Conservation (phyloP, 2,113 vertebrate species). For the Rattus rattus region DNA sequence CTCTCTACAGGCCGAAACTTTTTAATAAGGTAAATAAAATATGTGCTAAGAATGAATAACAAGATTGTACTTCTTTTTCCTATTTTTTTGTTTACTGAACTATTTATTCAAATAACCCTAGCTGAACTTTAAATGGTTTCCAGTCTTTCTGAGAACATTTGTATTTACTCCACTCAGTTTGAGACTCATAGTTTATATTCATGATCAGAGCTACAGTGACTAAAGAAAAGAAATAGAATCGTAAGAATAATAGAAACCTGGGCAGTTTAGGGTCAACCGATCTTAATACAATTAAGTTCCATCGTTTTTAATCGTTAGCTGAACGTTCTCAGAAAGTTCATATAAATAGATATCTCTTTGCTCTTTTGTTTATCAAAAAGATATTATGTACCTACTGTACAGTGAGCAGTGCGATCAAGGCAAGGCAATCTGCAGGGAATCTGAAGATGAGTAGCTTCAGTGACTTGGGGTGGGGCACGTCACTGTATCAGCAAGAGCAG, state of each 20-base stretch:
- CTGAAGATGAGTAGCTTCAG: background rate
- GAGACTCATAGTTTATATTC: slow-evolving; percentile 31
- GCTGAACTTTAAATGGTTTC: slow-evolving; percentile 32
- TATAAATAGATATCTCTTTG: background rate
- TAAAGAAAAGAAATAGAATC: background rate
- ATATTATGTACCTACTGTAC: background rate
- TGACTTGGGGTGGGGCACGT: background rate
- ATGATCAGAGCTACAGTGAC: background rate
- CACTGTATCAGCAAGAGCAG: background rate
- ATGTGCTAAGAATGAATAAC: background rate
- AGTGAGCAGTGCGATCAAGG: background rate
- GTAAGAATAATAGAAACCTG: background rate
- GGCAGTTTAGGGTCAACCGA: background rate
- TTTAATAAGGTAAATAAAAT: slow-evolving; percentile 46
- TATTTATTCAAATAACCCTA: background rate
- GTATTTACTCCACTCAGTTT: slow-evolving; percentile 23
- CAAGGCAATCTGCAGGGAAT: background rate
- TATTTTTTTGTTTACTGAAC: slow-evolving; percentile 39
- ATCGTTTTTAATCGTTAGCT: slow-evolving; percentile 21
- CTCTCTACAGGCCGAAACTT: background rate
- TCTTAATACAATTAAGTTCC: background rate
- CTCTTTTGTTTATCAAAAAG: slow-evolving; percentile 26
- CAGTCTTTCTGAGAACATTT: slow-evolving; percentile 25
- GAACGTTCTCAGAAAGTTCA: slow-evolving; percentile 2
- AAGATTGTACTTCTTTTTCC: slow-evolving; percentile 25